These are phyloP conservation scores for Chrysolina oricalcia DNA, from an alignment of 2,888 invertebrate genomes.

Conservation along the genomic window DNA sequence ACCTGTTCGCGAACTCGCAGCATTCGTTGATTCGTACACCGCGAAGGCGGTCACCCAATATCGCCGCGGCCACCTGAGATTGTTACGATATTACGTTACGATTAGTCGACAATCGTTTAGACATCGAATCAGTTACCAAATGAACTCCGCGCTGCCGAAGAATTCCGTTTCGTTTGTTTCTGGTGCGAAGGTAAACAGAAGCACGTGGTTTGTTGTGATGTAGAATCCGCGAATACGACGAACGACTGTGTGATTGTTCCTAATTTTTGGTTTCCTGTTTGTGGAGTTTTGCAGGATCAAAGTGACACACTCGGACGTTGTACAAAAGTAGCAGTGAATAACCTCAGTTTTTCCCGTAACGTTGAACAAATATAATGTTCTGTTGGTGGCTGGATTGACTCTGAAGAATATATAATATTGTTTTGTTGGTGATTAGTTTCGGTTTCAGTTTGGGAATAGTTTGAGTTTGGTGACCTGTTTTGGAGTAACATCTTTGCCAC, in stretches of 20 bases:
- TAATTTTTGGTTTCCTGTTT: constrained; percentile 36
- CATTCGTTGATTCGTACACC: constrained; percentile 58
- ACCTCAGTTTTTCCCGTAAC: constrained; percentile 10
- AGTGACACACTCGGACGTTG: neutral
- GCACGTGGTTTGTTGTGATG: constrained; percentile 28
- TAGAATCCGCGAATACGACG: neutral
- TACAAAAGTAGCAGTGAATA: constrained; percentile 10
- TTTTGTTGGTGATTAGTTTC: constrained; percentile 20
- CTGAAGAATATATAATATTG: constrained; percentile 15
- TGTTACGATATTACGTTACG: constrained; percentile 13
- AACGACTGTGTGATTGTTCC: constrained; percentile 22
- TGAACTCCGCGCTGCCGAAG: neutral
- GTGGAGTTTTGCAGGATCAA: constrained; percentile 12
- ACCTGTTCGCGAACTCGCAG: constrained; percentile 63
- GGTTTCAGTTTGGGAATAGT: constrained; percentile 35
- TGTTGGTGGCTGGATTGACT: constrained; percentile 15
- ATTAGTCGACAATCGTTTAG: constrained; percentile 9
- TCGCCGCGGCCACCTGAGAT: constrained; percentile 35
- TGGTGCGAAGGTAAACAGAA: constrained; percentile 17
- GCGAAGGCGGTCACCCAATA: constrained; percentile 56
- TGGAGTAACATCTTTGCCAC: constrained; percentile 5
- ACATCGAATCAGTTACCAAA: constrained; percentile 8
- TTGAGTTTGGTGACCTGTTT: constrained; percentile 7
- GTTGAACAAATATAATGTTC: constrained; percentile 6
- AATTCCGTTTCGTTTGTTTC: neutral